These are phyloP conservation scores for Sarotherodon lohbergeri DNA, from an alignment of 2,113 vertebrate species.

Conservation along the genomic window DNA sequence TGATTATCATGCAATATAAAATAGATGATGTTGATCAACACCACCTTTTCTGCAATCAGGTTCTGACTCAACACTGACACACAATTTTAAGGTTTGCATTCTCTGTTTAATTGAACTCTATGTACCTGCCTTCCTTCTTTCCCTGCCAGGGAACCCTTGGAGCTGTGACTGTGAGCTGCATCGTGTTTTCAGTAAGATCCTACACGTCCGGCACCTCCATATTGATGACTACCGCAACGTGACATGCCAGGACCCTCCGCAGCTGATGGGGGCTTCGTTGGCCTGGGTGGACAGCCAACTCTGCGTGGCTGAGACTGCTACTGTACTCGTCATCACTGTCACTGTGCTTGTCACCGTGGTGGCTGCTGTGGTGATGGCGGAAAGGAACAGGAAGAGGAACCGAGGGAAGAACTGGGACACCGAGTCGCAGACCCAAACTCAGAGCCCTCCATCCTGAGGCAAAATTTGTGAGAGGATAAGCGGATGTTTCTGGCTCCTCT, in stretches of 20 bases:
- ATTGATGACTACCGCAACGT: constrained; percentile 70
- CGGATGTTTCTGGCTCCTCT: neutral
- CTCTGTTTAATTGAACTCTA: neutral
- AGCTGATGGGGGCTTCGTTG: constrained; percentile 57
- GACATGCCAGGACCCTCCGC: constrained; percentile 61
- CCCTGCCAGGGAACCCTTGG: constrained; percentile 63
- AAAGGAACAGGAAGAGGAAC: constrained; percentile 67
- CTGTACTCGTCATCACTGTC: constrained; percentile 67
- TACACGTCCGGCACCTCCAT: constrained; percentile 68
- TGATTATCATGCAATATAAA: neutral
- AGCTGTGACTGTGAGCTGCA: constrained; percentile 75
- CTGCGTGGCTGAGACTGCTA: constrained; percentile 69
- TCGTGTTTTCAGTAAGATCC: constrained; percentile 71
- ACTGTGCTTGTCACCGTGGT: constrained; percentile 71
- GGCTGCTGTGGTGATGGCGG: constrained; percentile 69
- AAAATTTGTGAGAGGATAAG: neutral
- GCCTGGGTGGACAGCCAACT: constrained; percentile 67
- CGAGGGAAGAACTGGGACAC: constrained; percentile 51
- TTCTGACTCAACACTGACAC: neutral
- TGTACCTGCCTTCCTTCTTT: neutral
- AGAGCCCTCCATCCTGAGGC: neutral
- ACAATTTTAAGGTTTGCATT: neutral
- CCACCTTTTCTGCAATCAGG: neutral
- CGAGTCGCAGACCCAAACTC: constrained; percentile 23
- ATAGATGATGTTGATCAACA: neutral